phyloP scores from a whole-genome alignment of 2,888 invertebrate genomes.

The Erpobdella octoculata region DNA sequence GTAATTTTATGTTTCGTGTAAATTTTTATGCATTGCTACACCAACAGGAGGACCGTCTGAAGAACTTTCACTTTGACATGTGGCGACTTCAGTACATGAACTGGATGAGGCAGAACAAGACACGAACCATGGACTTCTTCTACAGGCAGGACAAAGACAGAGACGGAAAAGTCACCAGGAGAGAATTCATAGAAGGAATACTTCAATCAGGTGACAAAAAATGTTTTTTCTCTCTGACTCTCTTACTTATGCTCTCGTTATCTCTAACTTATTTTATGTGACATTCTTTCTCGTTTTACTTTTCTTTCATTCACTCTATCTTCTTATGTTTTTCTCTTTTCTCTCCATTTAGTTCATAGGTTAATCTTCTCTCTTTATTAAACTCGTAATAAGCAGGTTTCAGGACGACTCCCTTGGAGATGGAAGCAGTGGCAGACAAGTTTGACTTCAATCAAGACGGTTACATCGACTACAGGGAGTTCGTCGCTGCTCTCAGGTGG shows the following conservation, averaged over 20 bases:
- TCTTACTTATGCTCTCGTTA: too few species aligned
- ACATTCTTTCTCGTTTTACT: not conserved
- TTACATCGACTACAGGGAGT: constrained; percentile 96
- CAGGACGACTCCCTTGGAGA: constrained; percentile 91
- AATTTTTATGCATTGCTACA: too few species aligned
- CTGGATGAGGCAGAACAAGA: constrained; percentile 99
- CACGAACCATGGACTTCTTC: constrained; percentile 92
- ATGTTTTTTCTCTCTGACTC: too few species aligned
- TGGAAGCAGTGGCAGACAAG: constrained; percentile 95
- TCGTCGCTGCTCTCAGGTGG: constrained; percentile 87
- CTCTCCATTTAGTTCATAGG: too few species aligned
- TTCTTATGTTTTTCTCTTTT: not conserved
- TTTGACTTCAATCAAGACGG: constrained; percentile 92
- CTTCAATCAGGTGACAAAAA: constrained; percentile 50
- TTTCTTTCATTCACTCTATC: not conserved
- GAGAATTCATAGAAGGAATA: constrained; percentile 96
- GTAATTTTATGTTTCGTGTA: too few species aligned
- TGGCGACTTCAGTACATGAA: constrained; percentile 96
- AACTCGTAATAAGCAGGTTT: too few species aligned
- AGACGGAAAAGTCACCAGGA: constrained; percentile 86
- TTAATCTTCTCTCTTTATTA: too few species aligned
- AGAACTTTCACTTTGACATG: constrained; percentile 98
- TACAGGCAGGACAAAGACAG: constrained; percentile 97
- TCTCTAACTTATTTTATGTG: too few species aligned
- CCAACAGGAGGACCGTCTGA: constrained; percentile 72